phyloP scores from a whole-genome alignment of 2,113 vertebrate genomes.

The Xiphorhynchus elegans region DNA sequence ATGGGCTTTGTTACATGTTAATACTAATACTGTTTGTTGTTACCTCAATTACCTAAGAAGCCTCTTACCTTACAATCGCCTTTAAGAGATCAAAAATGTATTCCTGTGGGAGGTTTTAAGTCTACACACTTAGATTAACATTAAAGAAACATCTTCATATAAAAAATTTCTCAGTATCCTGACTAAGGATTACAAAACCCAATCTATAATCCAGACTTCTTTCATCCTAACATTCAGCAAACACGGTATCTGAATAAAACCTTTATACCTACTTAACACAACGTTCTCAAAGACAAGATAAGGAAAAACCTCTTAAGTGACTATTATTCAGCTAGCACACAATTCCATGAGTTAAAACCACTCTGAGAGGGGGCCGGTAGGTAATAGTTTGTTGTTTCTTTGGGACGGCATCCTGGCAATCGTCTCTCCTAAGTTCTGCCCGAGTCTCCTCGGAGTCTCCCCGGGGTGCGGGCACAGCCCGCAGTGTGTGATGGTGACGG shows the following conservation, averaged over 20 bases:
- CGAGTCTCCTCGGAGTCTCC: too few relatives aligned
- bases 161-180: not conserved
- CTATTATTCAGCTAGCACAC: not conserved
- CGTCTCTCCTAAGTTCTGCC: not conserved
- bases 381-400: not conserved
- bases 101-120: not conserved
- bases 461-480: not conserved
- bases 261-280: not conserved
- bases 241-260: not conserved
- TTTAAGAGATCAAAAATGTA: not conserved
- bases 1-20: not conserved
- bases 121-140: not conserved
- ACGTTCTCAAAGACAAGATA: not conserved
- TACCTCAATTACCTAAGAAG: not conserved
- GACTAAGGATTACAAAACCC: not conserved
- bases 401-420: not conserved
- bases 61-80: not conserved
- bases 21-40: not conserved
- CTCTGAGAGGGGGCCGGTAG: not conserved
- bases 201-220: not conserved
- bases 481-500: too few relatives aligned
- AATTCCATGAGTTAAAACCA: fast-evolving
- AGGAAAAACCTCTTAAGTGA: not conserved
- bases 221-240: not conserved
- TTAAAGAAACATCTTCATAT: not conserved